A percentile compares a stretch with the other conserved stretches of the same genome.
Conservation (phyloP, 2,888 invertebrate species). For the Scaptomyza tumidula region DNA sequence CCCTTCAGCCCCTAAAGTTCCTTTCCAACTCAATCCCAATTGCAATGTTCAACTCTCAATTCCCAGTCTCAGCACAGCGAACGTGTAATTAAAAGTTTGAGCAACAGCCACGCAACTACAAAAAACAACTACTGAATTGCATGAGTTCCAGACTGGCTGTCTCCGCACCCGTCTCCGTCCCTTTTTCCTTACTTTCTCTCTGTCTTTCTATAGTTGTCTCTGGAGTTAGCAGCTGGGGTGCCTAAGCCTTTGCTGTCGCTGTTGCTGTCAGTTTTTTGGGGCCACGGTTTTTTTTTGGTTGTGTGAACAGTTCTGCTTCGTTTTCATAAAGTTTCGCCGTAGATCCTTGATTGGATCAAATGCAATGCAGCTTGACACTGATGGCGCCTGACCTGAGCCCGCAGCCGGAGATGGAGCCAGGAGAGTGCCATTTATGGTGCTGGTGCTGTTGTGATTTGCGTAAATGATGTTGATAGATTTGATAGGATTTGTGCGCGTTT, state of each 20-base stretch:
- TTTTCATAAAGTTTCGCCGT: constrained; percentile 65
- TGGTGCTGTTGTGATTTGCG: constrained; percentile 60
- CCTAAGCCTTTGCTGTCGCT: constrained; percentile 36
- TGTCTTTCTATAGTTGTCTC: neutral
- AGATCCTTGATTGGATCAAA: constrained; percentile 66
- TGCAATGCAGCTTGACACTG: constrained; percentile 55
- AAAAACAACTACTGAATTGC: constrained; percentile 54
- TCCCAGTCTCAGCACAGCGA: constrained; percentile 46
- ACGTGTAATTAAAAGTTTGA: constrained; percentile 83
- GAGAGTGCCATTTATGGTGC: constrained; percentile 38
- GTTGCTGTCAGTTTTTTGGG: constrained; percentile 60
- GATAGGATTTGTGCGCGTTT: constrained; percentile 67
- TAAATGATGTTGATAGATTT: constrained; percentile 78
- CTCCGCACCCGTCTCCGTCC: neutral
- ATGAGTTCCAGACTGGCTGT: constrained; percentile 53
- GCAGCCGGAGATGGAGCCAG: neutral
- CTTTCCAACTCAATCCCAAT: neutral
- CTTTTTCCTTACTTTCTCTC: neutral
- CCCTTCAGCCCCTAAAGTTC: neutral
- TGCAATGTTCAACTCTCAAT: constrained; percentile 9
- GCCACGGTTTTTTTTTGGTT: constrained; percentile 38
- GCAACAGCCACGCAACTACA: constrained; percentile 75
- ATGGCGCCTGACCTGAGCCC: constrained; percentile 39
- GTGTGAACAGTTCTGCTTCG: constrained; percentile 37
- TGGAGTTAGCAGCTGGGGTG: neutral